These are phyloP conservation scores for Dicrostonyx torquatus DNA, from an alignment of 2,797 vertebrate genomes.

Conservation along the genomic window DNA sequence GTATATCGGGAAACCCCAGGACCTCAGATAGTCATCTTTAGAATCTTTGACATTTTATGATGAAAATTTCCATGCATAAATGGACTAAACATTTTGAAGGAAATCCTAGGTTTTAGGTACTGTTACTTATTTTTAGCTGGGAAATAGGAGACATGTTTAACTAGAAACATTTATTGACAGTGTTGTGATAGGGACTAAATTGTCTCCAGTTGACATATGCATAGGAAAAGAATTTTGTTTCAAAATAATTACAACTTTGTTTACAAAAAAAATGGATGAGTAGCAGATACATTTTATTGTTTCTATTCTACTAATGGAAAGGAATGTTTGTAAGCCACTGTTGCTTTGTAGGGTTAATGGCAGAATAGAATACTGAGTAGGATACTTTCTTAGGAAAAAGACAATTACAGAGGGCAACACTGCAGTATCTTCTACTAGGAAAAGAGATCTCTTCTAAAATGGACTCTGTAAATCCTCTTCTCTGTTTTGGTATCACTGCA, in stretches of 20 bases:
- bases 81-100: slow-evolving; percentile 29
- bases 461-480: not conserved
- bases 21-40: slow-evolving; percentile 2
- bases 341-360: not conserved
- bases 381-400: not conserved
- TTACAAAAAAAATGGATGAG: slow-evolving; percentile 61
- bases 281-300: slow-evolving; percentile 21
- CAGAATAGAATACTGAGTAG: not conserved
- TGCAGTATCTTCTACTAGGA: not conserved
- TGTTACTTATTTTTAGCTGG: slow-evolving; percentile 57
- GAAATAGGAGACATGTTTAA: slow-evolving; percentile 53
- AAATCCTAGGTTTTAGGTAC: slow-evolving; percentile 32
- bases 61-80: slow-evolving; percentile 44
- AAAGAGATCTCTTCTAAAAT: not conserved
- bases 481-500: not conserved
- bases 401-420: not conserved
- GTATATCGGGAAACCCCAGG: not conserved
- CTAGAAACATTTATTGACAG: slow-evolving; percentile 62
- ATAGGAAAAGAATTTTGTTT: slow-evolving; percentile 42
- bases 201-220: slow-evolving; percentile 52
- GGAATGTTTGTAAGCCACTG: not conserved
- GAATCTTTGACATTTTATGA: slow-evolving; percentile 17
- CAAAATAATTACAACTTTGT: slow-evolving; percentile 52
- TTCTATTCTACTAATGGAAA: slow-evolving; percentile 43
- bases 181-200: slow-evolving; percentile 66